Evolutionary conservation across 2,797 vertebrate genomes (phyloP), one percentile per base, ranked within the genome.

Genomic region (Peromyscus aztecus): DNA sequence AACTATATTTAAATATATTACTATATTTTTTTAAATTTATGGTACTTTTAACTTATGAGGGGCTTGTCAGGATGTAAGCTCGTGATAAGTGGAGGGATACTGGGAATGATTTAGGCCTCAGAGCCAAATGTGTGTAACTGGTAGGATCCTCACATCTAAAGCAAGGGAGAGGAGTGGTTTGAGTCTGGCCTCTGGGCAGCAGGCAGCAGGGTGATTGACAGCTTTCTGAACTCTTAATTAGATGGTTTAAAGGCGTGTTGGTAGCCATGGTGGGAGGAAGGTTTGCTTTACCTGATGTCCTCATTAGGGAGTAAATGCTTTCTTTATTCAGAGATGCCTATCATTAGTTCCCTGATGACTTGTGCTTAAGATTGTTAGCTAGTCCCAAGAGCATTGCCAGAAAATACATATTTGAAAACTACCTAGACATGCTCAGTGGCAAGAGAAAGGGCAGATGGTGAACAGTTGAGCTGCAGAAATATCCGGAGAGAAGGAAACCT

Each of bases 201-300:
- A 85, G 77, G 5, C 21, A 81, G 52, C 89, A 83, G 29, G 52
- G 65, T 90, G 73, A 31, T 83, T 87, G 94, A 4, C 69, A 12
- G 86, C 96, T 97, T 94, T 96, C 61, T 95, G 65, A 95, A 81
- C 80, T 37, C 76, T 95, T 97, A 43, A 43, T 89, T 86, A 94
- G 85, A 77, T 93, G 52, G 65, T 93, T 93, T 94, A 71, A 90
- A 84, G 87, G 31, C 96, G 63, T 57, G 31, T 95, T 94, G 63
- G 65, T 78, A 73, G 31, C 96, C 21, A 29, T 37, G 13, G n/a
- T 83, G 29, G 63, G 73, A 94, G 59, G 59, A 91, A 19, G 14
- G 52, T 65, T 92, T 90, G 57, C 49, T 85, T 19, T 90, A 82
- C 67, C 65, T 92, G 59, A 49, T 94, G 92, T 84, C 65, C 46